Percentiles rank a stretch among this genome's conserved stretches.
Evolutionary conservation across 1,140 invertebrate species (phyloP).

Genomic region (Drosophila sproati): DNA sequence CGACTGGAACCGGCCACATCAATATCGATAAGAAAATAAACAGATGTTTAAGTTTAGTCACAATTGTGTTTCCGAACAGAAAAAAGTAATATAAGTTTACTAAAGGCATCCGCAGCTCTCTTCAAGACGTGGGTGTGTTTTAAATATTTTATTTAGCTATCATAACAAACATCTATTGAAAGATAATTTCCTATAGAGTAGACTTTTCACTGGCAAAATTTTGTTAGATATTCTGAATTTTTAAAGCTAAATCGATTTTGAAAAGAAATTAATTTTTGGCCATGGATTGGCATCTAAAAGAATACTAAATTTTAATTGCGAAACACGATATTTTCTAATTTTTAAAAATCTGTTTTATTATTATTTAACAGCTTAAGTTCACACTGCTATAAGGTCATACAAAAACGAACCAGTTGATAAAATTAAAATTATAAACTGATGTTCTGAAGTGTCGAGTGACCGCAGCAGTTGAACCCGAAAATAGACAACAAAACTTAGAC

Average conservation of each 20-base stretch:
- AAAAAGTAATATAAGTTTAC: not conserved
- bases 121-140: too few relatives aligned
- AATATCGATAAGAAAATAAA: slow-evolving; percentile 31
- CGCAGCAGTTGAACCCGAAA: slow-evolving; percentile 40
- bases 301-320: too few relatives aligned
- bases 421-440: slow-evolving; percentile 69
- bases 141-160: too few relatives aligned
- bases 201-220: too few relatives aligned
- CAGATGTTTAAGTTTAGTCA: slow-evolving; percentile 34
- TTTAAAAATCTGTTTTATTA: slow-evolving; percentile 4
- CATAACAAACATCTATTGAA: too few relatives aligned
- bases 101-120: not conserved
- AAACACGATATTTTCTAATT: too few relatives aligned
- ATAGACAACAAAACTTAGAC: slow-evolving; percentile 1
- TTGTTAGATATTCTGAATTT: too few relatives aligned
- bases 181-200: too few relatives aligned
- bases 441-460: slow-evolving; percentile 4
- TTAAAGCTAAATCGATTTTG: too few relatives aligned
- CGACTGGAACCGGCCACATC: slow-evolving; percentile 6
- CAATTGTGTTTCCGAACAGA: slow-evolving; percentile 4
- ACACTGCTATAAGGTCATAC: slow-evolving; percentile 30
- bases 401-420: slow-evolving; percentile 38
- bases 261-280: too few relatives aligned
- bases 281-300: too few relatives aligned
- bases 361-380: too few relatives aligned